Conservation (phyloP, 2,797 vertebrate genomes). For the Dicrostonyx torquatus region DNA sequence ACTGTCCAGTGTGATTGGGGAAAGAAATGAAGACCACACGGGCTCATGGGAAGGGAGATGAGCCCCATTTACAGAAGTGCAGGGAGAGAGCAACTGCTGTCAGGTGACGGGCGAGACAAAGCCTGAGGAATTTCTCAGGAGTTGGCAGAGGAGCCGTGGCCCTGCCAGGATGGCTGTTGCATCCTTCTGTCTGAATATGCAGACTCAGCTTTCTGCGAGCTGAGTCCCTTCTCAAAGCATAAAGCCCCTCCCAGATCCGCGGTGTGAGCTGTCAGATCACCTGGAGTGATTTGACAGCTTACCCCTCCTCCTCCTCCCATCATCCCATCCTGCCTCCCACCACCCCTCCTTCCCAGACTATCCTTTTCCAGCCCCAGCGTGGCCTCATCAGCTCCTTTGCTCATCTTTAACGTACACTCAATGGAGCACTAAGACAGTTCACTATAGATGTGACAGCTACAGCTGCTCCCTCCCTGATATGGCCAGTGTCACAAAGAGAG, state of each 20-base stretch:
- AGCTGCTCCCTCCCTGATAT: neutral
- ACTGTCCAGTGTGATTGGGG: neutral
- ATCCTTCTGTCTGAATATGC: neutral
- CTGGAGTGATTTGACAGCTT: neutral
- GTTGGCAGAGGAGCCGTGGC: neutral
- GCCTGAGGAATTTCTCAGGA: neutral
- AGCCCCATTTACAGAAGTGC: neutral
- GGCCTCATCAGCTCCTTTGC: neutral
- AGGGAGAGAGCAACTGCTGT: accelerated
- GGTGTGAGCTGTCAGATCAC: neutral
- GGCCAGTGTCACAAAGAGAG: neutral
- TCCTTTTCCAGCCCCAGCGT: neutral
- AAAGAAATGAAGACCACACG: neutral
- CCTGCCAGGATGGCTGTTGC: neutral
- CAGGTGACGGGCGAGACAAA: neutral
- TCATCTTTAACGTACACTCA: neutral
- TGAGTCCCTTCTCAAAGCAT: neutral
- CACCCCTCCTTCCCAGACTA: neutral
- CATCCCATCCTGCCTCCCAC: neutral
- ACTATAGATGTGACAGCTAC: neutral
- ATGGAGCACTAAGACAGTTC: neutral
- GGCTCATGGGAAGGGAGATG: neutral
- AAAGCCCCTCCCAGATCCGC: neutral
- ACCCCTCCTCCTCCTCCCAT: neutral
- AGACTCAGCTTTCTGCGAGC: neutral